Conservation (phyloP, 2,888 invertebrate genomes). For the Poecilobothrus nobilitatus region DNA sequence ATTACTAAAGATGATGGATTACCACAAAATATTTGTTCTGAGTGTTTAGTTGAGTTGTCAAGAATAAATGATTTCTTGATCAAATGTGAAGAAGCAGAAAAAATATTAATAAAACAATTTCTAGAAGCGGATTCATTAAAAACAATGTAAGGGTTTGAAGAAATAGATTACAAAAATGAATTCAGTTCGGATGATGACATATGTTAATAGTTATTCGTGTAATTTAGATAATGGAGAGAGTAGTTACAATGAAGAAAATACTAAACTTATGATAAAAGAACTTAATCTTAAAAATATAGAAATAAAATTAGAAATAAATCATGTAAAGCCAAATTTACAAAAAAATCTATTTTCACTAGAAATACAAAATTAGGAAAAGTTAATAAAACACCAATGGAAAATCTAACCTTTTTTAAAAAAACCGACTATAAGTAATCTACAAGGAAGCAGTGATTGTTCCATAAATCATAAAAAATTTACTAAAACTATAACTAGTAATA, state of each 20-base stretch:
- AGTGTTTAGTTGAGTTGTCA: conserved; percentile 10
- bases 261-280: background rate
- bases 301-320: background rate
- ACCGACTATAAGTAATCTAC: too few relatives aligned
- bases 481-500: background rate
- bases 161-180: background rate
- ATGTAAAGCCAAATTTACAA: background rate
- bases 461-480: too few relatives aligned
- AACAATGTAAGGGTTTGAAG: background rate
- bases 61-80: background rate
- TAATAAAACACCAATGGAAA: too few relatives aligned
- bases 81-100: background rate
- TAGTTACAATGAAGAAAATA: background rate
- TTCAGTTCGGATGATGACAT: background rate
- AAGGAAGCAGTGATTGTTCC: too few relatives aligned
- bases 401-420: too few relatives aligned
- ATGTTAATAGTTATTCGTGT: background rate
- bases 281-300: background rate
- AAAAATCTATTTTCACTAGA: background rate
- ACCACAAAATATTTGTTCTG: conserved; percentile 11
- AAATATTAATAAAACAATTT: background rate
- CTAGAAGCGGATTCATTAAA: background rate
- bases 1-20: background rate
- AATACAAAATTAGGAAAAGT: background rate
- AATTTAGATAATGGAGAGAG: background rate